Evolutionary conservation across 2,888 invertebrate species (phyloP).

Genomic region (Prenolepis imparis): DNA sequence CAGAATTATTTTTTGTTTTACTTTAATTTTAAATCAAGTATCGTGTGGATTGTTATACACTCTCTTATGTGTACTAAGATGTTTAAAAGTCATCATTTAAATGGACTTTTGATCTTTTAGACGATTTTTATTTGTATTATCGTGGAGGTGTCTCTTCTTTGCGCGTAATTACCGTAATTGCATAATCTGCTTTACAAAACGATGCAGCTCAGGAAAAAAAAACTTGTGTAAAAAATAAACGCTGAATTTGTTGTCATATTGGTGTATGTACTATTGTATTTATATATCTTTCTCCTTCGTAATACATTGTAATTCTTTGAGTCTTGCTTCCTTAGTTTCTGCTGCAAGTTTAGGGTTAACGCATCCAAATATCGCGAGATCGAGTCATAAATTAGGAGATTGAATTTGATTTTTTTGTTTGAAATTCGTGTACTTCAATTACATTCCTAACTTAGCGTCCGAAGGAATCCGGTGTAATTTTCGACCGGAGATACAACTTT

Average conservation of each 20-base stretch:
- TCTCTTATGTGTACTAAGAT: not conserved
- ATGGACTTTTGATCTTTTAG: not conserved
- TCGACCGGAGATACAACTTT: too few relatives aligned
- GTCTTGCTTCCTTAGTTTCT: not conserved
- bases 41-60: not conserved
- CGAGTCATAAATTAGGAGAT: slow-evolving; percentile 7
- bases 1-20: not conserved
- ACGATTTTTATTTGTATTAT: not conserved
- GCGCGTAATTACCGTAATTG: not conserved
- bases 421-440: not conserved
- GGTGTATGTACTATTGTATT: not conserved
- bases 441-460: not conserved
- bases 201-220: not conserved
- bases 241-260: slow-evolving; percentile 5
- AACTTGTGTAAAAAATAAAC: slow-evolving; percentile 6
- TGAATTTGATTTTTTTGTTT: slow-evolving; percentile 19
- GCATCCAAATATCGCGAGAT: not conserved
- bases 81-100: not conserved
- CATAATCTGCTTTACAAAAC: not conserved
- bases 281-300: not conserved
- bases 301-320: not conserved
- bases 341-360: slow-evolving; percentile 43
- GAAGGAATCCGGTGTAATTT: not conserved
- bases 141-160: not conserved
- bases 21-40: not conserved